Evolutionary conservation across 2,113 vertebrate genomes (phyloP), one percentile per base, ranked within the genome.

Genomic region (Stigmatopora nigra): DNA sequence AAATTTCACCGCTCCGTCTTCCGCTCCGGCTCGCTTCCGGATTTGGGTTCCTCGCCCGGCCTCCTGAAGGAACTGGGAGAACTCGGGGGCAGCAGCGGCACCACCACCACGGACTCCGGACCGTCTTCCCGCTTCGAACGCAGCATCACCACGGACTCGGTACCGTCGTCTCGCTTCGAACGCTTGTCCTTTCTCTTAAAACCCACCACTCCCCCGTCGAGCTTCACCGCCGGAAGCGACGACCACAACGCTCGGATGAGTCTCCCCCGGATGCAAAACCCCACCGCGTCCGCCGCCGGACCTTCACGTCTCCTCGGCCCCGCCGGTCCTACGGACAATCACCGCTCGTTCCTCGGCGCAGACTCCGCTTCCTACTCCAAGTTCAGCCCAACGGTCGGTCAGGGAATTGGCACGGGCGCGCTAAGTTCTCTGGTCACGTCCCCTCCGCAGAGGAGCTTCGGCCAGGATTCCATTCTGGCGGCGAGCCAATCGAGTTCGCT

Each of bases 371-470:
- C 68, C 3, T 10, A 74, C 8, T 73, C 76, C 2, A 7, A 56
- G 53, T 77, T 80, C 41, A 12, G 71, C 61, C 81, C 75, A 44
- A 56, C n/a, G 0, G 70, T 56, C 12, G 20, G 45, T 17, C 38
- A n/a, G 51, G 69, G 61, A 1, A 15, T 57, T 7, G 75, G 70
- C 8, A 44, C 48, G 22, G 53, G 75, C 3, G 35, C 38, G 38
- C 38, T 10, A 41, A 41, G 38, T 41, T 41, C 62, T 8, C 4
- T 52, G 4, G 6, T 57, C 11, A 20, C 59, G 9, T 63, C 70
- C 7, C 44, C 78, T 52, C 75, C 89, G 68, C 90, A 90, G 64
- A 81, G 78, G 67, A 88, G 71, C 80, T 65, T 85, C 69, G 86
- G 76, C 47, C 22, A 15, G 0, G 83, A 90, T 1, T 52, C 60